Conservation (phyloP, 2,888 invertebrate genomes). For the Nephrocerus scutellatus region DNA sequence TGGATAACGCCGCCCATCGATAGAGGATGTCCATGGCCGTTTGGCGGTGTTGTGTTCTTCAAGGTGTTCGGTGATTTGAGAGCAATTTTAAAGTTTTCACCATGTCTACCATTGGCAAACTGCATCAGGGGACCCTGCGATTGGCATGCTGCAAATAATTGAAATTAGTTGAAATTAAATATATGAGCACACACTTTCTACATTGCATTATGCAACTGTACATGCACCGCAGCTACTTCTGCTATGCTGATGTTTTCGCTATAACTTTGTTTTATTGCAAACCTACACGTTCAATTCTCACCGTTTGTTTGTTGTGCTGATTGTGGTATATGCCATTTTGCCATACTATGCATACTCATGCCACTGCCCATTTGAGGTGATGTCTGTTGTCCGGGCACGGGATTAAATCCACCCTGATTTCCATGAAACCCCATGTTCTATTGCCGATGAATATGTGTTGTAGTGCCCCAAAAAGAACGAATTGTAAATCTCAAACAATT, state of each 20-base stretch:
- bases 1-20: constrained; percentile 19
- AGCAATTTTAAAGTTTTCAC: constrained; percentile 48
- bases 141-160: constrained; percentile 32
- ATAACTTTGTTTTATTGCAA: constrained; percentile 6
- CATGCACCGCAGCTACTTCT: too few relatives aligned
- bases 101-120: constrained; percentile 46
- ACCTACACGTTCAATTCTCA: constrained; percentile 28
- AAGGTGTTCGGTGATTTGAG: constrained; percentile 47
- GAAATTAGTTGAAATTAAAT: constrained; percentile 1
- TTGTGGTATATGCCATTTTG: constrained; percentile 69
- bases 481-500: constrained; percentile 8
- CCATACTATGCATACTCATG: constrained; percentile 40
- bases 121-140: constrained; percentile 45
- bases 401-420: constrained; percentile 49
- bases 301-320: constrained; percentile 49
- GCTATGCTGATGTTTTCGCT: too few relatives aligned
- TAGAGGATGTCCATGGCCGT: constrained; percentile 23
- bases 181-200: too few relatives aligned
- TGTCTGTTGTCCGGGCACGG: constrained; percentile 47
- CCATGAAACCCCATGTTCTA: constrained; percentile 46
- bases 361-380: constrained; percentile 43
- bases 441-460: neutral
- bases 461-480: neutral
- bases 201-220: too few relatives aligned
- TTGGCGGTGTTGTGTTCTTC: constrained; percentile 44